Evolutionary conservation across 1,140 invertebrate species (phyloP), one percentile per base, ranked within the genome.

Genomic region (Oreohelix idahoensis): DNA sequence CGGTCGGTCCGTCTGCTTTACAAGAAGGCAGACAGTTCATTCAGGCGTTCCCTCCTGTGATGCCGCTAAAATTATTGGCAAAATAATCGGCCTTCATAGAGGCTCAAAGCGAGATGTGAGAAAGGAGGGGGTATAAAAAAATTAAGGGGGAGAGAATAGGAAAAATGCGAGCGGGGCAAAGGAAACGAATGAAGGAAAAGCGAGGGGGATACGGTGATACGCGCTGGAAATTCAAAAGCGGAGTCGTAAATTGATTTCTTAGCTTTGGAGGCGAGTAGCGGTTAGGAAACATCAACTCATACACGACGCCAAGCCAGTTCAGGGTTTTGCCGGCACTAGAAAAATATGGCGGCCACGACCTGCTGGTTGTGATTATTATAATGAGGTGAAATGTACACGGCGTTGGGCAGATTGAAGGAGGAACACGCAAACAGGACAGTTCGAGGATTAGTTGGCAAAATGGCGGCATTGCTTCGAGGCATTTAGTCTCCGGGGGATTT

Each of bases 61-160:
- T 81, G 79, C 79, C 79, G 79, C 79, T 81, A 81, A 81, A 77
- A 81, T 81, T 81, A 81, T 81, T 81, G 79, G 79, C 79, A 81
- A 81, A 81, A 81, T 81, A 81, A 81, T 81, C 79, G 79, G 63
- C 79, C 79, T 81, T 81, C 79, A 81, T 81, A 81, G 79, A 81
- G 45, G 79, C 79, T 81, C 79, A 81, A 81, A 81, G 79, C 79
- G 79, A 51, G 66, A 81, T 81, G 79, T 32, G 66, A 71, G 42
- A 71, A 53, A 49, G 42, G 66, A 26, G 79, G 39, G 69, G 32
- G 66, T 26, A 45, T 58, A 63, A 79, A 79, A 79, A 39, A 26
- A 66, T 11, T 26, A 74, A 63, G 71, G 53, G 70, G 45, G 70
- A 53, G 42, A 81, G 63, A 69, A 66, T 42, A 66, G 39, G 79